Evolutionary conservation across 1,140 invertebrate genomes (phyloP), one percentile per base, ranked within the genome.

Genomic region (Campodea augens): DNA sequence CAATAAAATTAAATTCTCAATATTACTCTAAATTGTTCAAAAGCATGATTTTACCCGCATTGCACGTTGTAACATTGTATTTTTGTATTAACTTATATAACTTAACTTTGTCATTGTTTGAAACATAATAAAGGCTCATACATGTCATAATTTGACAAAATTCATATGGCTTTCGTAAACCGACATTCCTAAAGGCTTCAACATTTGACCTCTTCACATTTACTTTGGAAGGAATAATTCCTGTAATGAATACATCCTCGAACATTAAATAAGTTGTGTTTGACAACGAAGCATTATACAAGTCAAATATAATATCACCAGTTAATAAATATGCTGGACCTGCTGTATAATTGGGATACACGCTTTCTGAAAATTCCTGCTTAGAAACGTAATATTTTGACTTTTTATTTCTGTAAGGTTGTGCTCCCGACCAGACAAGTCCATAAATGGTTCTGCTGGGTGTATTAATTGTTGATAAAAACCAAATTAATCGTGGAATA

Each of bases 211-310:
- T n/a, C n/a, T n/a, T n/a, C n/a, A n/a, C n/a, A n/a, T n/a, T n/a
- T n/a, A n/a, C n/a, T n/a, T n/a, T n/a, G n/a, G n/a, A n/a, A n/a
- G n/a, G n/a, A n/a, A n/a, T n/a, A n/a, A n/a, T n/a, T n/a, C 85
- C 87, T 5, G 85, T 90, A 12, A 89, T 71, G 57, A 78, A 91
- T 38, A 90, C 77, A 57, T 90, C 87, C 57, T 91, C 87, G 18
- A 87, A 59, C 55, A 85, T 78, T 48, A 87, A 71, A 25, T 83
- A 64, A 5, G 74, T 71, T 10, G 75, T 81, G 36, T 61, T 60
- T n/a, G n/a, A n/a, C 1, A 85, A 55, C 1, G 83, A 75, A 13
- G 75, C 71, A 19, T 71, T 57, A 55, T 81, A 85, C 5, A 90
- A 62, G 46, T 67, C 73, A 20, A 55, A 54, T 5, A 74, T 76